A percentile compares a stretch with the other conserved stretches of the same genome.
Conservation (phyloP, 92 coral and sea anemone genomes). For the Virgularia gustaviana region DNA sequence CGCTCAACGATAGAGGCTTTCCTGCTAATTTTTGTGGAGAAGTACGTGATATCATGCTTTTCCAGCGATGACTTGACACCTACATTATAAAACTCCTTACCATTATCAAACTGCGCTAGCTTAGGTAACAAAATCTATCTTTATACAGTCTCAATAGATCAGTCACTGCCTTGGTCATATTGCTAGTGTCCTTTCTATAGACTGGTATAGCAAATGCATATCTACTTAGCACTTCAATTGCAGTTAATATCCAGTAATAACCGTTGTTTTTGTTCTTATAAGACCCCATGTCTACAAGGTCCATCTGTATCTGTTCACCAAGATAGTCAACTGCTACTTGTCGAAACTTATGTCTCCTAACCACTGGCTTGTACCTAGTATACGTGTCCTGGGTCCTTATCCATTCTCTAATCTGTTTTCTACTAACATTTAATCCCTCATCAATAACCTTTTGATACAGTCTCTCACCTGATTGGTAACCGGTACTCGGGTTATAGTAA, state of each 20-base stretch:
- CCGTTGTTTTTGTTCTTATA: constrained; percentile 20
- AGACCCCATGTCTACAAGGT: constrained; percentile 30
- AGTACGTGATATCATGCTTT: constrained; percentile 28
- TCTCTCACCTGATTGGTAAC: constrained; percentile 31
- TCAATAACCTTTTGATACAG: constrained; percentile 15
- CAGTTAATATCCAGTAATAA: constrained; percentile 31
- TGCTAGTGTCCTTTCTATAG: constrained; percentile 25
- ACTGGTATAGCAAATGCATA: no score
- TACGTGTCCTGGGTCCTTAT: constrained; percentile 31
- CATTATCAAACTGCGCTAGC: constrained; percentile 27
- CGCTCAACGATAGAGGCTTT: constrained; percentile 17
- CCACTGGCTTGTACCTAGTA: constrained; percentile 36
- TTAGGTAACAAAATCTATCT: constrained; percentile 4
- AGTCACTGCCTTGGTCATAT: constrained; percentile 26
- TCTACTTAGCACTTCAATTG: constrained; percentile 32
- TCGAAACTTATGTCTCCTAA: constrained; percentile 30
- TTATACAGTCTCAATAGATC: constrained; percentile 20
- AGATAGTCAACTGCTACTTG: constrained; percentile 22
- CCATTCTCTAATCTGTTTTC: constrained; percentile 20
- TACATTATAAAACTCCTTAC: no score
- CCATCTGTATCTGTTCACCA: constrained; percentile 31
- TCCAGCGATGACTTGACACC: constrained; percentile 12
- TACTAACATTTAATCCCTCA: constrained; percentile 22
- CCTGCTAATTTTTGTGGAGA: constrained; percentile 14
- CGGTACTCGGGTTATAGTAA: constrained; percentile 23